phyloP scores from a whole-genome alignment of 2,113 vertebrate species.

The Pardalotus punctatus region DNA sequence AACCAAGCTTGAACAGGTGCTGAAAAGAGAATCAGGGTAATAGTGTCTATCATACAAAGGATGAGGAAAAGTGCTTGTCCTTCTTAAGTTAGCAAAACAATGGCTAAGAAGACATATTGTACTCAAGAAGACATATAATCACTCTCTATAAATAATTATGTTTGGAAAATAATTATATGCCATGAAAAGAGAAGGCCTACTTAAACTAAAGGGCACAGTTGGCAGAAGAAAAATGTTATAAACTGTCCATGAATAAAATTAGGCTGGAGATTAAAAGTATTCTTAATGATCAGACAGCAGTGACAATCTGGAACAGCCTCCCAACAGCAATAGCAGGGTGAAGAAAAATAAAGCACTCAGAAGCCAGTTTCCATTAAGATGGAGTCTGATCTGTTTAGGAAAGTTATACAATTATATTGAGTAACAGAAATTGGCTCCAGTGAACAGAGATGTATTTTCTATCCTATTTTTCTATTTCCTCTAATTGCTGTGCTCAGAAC shows the following conservation, averaged over 20 bases:
- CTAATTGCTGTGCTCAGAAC: neutral
- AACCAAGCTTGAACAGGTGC: neutral
- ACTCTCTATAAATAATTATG: slow-evolving; percentile 17
- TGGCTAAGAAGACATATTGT: neutral
- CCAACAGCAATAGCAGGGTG: neutral
- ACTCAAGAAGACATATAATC: neutral
- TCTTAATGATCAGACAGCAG: neutral
- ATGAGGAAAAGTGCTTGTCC: neutral
- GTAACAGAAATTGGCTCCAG: neutral
- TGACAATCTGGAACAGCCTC: neutral
- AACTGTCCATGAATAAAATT: slow-evolving; percentile 30
- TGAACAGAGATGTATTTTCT: neutral
- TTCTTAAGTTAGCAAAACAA: neutral
- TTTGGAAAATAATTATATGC: slow-evolving; percentile 8
- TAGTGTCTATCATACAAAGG: neutral
- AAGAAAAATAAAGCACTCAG: slow-evolving; percentile 10
- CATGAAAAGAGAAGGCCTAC: neutral
- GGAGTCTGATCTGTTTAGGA: slow-evolving; percentile 9
- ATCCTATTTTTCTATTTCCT: neutral
- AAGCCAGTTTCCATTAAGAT: neutral
- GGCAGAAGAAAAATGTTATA: slow-evolving; percentile 40
- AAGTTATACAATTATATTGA: neutral
- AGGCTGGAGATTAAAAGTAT: slow-evolving; percentile 19
- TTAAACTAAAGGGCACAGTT: slow-evolving; percentile 35
- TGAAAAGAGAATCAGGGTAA: neutral